Evolutionary conservation across 2,797 vertebrate species (phyloP).

Genomic region (Apodemus agrarius): DNA sequence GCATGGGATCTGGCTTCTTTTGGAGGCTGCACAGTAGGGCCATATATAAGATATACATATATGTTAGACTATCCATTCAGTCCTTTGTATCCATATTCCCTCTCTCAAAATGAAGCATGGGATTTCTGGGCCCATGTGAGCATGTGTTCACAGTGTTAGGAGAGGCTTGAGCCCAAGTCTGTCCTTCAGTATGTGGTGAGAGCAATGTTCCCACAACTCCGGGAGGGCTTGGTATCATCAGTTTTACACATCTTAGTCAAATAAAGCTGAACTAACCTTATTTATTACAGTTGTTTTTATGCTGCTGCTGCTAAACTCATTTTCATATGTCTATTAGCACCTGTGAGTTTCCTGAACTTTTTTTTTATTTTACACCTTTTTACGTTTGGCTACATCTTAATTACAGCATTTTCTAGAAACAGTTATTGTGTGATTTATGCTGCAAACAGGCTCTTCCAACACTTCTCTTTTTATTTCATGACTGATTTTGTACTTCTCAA

Average conservation of each 20-base stretch:
- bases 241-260: background rate
- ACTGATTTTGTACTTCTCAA: background rate
- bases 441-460: background rate
- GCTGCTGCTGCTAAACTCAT: background rate
- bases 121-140: background rate
- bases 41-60: background rate
- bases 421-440: background rate
- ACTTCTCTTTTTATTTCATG: constrained; percentile 9
- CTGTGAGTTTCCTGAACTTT: constrained; percentile 24
- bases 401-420: background rate
- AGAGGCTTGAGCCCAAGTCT: background rate
- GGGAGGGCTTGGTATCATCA: background rate
- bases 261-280: background rate
- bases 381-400: background rate
- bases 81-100: background rate
- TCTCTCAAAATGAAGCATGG: background rate
- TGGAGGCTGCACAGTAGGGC: background rate
- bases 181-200: background rate
- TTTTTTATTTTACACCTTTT: background rate
- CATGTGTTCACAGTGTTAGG: background rate
- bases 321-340: background rate
- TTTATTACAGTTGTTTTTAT: background rate
- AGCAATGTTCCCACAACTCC: background rate
- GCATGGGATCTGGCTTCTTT: background rate
- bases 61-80: background rate